A percentile compares a stretch with the other conserved stretches of the same genome.
Evolutionary conservation across 2,113 vertebrate species (phyloP).

Genomic region (Prinia subflava): DNA sequence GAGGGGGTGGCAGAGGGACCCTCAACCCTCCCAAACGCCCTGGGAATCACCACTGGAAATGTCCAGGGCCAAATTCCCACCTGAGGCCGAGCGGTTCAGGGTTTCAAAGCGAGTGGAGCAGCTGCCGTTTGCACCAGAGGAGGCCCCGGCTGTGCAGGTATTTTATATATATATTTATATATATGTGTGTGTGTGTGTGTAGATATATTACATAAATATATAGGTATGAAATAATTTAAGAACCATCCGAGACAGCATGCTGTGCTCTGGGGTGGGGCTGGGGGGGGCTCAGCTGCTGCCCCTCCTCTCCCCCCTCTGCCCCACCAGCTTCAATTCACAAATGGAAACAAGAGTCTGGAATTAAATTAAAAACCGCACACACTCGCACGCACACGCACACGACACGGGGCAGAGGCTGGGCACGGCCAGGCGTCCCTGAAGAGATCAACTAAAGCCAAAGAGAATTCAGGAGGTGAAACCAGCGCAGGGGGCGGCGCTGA

Average conservation of each 20-base stretch:
- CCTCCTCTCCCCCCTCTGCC: background rate
- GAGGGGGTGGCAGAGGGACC: background rate
- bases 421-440: constrained; percentile 42
- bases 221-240: constrained; percentile 55
- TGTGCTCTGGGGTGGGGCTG: constrained; percentile 11
- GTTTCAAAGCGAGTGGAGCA: background rate
- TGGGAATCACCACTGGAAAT: background rate
- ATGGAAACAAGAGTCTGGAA: constrained; percentile 27
- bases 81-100: background rate
- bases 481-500: background rate
- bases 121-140: background rate
- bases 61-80: background rate
- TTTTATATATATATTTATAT: constrained; percentile 15
- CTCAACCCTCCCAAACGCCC: background rate
- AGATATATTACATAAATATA: constrained; percentile 57
- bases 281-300: background rate
- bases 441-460: background rate
- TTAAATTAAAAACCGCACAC: constrained; percentile 47
- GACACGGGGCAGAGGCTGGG: background rate
- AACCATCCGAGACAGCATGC: constrained; percentile 40
- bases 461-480: background rate
- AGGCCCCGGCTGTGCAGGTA: background rate
- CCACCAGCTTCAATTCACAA: constrained; percentile 42
- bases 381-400: background rate
- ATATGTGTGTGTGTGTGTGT: constrained; percentile 4